These are phyloP conservation scores for Littorina saxatilis DNA, from an alignment of 1,140 invertebrate species.

Conservation along the genomic window DNA sequence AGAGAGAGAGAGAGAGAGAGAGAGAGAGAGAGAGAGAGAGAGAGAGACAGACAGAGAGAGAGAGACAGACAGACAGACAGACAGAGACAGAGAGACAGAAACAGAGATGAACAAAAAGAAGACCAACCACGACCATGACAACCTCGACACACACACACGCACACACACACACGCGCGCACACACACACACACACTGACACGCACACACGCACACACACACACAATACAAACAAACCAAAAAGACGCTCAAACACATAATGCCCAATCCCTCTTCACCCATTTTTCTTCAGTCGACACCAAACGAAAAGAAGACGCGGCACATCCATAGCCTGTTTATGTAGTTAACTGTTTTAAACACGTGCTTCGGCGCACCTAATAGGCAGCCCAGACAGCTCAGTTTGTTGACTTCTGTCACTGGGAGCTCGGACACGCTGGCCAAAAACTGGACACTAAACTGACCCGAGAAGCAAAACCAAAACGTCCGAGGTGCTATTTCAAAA, in stretches of 20 bases:
- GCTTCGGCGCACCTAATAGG: too few species aligned
- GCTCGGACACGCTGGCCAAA: too few species aligned
- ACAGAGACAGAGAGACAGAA: not conserved
- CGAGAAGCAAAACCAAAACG: too few species aligned
- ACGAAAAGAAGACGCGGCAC: too few species aligned
- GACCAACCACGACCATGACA: not conserved
- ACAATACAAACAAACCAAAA: not conserved
- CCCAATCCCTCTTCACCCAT: too few species aligned
- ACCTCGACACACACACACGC: not conserved
- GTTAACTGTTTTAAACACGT: too few species aligned
- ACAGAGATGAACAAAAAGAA: not conserved
- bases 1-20: not conserved
- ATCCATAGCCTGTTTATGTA: too few species aligned
- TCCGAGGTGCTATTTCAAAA: too few species aligned
- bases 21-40: not conserved
- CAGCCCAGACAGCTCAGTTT: too few species aligned
- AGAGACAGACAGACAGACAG: not conserved
- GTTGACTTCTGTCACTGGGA: too few species aligned
- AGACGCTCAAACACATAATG: not conserved
- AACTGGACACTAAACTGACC: too few species aligned
- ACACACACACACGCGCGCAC: not conserved
- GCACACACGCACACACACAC: not conserved
- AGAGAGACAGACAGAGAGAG: not conserved
- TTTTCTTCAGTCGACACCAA: too few species aligned
- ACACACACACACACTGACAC: not conserved